Evolutionary conservation across 2,797 vertebrate species (phyloP).

Genomic region (Cossypha polioptera): DNA sequence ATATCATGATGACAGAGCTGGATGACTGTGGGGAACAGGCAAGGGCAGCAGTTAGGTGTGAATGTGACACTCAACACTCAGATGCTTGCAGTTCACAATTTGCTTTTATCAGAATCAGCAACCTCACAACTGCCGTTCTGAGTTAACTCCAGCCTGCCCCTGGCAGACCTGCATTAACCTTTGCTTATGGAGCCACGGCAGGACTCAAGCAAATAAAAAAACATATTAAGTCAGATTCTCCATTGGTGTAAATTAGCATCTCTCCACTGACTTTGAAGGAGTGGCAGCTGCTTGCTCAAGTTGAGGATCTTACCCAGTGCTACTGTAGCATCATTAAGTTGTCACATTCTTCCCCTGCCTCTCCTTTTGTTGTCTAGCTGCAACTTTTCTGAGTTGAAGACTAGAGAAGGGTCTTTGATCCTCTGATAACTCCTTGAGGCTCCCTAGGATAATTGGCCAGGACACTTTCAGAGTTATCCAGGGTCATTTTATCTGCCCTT

Average conservation of each 20-base stretch:
- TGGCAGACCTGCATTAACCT: conserved; percentile 62
- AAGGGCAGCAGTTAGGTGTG: conserved; percentile 47
- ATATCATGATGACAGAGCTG: conserved; percentile 19
- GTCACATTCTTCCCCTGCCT: conserved; percentile 32
- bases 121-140: conserved; percentile 57
- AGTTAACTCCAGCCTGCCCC: conserved; percentile 64
- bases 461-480: conserved; percentile 43
- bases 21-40: conserved; percentile 39
- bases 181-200: conserved; percentile 67
- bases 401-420: conserved; percentile 56
- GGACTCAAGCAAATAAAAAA: conserved; percentile 63
- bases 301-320: not conserved
- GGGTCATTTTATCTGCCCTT: conserved; percentile 61
- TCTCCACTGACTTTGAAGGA: conserved; percentile 42
- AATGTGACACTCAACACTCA: conserved; percentile 54
- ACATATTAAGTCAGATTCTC: conserved; percentile 5
- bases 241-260: conserved; percentile 39
- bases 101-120: conserved; percentile 61
- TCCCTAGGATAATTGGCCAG: conserved; percentile 59
- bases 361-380: conserved; percentile 39
- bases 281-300: not conserved
- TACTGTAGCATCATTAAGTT: conserved; percentile 41
- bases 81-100: conserved; percentile 65
- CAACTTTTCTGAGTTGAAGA: conserved; percentile 50
- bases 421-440: conserved; percentile 56